Base-by-base conservation (phyloP, 2,113 vertebrate species). In the Ancistrus triradiatus region DNA sequence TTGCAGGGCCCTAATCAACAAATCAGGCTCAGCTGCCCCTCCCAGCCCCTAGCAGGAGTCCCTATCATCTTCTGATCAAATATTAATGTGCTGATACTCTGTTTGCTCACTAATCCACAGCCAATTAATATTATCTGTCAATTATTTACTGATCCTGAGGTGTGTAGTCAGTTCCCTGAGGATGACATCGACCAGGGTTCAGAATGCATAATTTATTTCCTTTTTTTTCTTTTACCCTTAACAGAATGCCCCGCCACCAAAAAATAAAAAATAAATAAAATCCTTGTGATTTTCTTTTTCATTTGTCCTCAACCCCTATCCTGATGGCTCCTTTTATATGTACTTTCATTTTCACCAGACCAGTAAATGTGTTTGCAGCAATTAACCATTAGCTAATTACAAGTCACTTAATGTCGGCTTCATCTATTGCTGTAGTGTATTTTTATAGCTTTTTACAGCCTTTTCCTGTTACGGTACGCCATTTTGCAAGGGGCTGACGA, bases 121-220 rank as follows among this genome's bases (percentile, higher is more conserved):
- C 94, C 95, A 98, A 97, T 97, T 98, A 98, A 97, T 98, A 98
- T 98, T 95, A 97, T 97, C 95, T 98, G 94, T 97, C 94, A 98
- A 98, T 98, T 98, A 98, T 98, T 98, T 96, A 98, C 94, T 96
- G 94, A 96, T 97, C 91, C 94, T 94, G 93, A 98, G 94, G 92
- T 97, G 92, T 88, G 90, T 91, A 91, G 92, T 90, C 91, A 90
- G 90, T 91, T 95, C 95, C 93, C 94, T n/a, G 80, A 93, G 89
- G 96, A 95, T 86, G 88, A 90, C 90, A 92, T 92, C 90, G 92
- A 95, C 93, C 94, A 98, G 49, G 93, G 93, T 95, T 95, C 89
- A 94, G 93, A 95, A 98, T 95, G 90, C 84, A 85, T 95, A 98
- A 98, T 98, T 97, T 92, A 95, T 87, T 97, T 87, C 84, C 83